Evolutionary conservation across 2,797 vertebrate species (phyloP).

Genomic region (Thaleichthys pacificus): DNA sequence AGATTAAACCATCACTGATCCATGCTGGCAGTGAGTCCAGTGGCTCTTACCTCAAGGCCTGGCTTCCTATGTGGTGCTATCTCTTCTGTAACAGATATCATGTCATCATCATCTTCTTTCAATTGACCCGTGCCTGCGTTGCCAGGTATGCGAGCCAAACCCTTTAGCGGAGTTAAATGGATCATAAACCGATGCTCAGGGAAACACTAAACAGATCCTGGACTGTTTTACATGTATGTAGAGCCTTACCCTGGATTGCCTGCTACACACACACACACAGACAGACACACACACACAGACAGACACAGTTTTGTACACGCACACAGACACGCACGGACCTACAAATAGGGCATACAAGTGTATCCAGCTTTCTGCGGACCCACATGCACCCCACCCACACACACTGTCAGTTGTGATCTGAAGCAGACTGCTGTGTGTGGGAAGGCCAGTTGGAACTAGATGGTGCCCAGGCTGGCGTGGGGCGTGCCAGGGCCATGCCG

Average conservation of each 20-base stretch:
- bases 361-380: too few species aligned
- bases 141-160: constrained; percentile 49
- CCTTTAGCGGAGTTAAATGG: constrained; percentile 53
- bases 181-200: constrained; percentile 56
- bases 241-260: constrained; percentile 5
- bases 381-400: constrained; percentile 40
- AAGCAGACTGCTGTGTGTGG: constrained; percentile 78
- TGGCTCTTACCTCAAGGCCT: constrained; percentile 22
- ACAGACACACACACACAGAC: constrained; percentile 28
- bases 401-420: constrained; percentile 83
- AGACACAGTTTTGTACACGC: constrained; percentile 71
- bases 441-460: constrained; percentile 83
- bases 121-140: constrained; percentile 36
- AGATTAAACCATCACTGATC: background rate
- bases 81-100: constrained; percentile 45
- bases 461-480: constrained; percentile 75
- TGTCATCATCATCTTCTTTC: constrained; percentile 52
- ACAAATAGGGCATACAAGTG: too few species aligned
- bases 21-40: constrained; percentile 1
- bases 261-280: background rate
- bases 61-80: constrained; percentile 28
- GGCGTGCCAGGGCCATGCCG: constrained; percentile 79
- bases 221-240: constrained; percentile 46
- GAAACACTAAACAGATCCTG: constrained; percentile 59
- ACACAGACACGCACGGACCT: background rate